A percentile compares a stretch with the other conserved stretches of the same genome.
These are phyloP conservation scores for Philypnodon macrostomus DNA, from an alignment of 2,797 vertebrate genomes.

Conservation along the genomic window DNA sequence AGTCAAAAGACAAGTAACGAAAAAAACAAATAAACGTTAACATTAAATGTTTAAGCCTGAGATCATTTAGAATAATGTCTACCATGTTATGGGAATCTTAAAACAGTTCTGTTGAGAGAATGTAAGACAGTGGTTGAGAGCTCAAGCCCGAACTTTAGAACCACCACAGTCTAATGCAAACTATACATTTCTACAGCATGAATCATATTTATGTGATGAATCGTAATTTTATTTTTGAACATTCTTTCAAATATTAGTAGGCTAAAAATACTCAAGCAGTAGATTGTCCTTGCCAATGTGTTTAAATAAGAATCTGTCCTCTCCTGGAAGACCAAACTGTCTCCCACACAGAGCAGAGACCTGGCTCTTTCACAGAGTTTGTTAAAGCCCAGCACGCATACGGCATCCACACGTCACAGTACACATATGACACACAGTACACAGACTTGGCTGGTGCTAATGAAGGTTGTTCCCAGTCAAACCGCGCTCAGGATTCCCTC, in stretches of 20 bases:
- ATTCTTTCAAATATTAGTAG: too few species aligned
- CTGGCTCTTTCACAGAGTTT: slow-evolving; percentile 27
- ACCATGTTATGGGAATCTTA: too few species aligned
- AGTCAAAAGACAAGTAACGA: too few species aligned
- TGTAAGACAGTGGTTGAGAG: too few species aligned
- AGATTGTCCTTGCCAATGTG: background rate
- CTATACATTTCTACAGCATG: too few species aligned
- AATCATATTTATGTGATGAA: background rate
- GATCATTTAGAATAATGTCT: too few species aligned
- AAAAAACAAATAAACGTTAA: too few species aligned
- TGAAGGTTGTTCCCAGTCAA: slow-evolving; percentile 65
- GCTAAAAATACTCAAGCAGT: background rate
- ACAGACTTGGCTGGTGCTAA: slow-evolving; percentile 35
- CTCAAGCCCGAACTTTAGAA: too few species aligned
- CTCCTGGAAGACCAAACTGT: slow-evolving; percentile 26
- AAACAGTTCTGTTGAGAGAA: too few species aligned
- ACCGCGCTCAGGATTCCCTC: slow-evolving; percentile 62
- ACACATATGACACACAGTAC: slow-evolving; percentile 8
- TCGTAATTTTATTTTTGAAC: background rate
- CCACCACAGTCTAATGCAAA: too few species aligned
- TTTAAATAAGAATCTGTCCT: slow-evolving; percentile 7
- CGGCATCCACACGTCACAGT: slow-evolving; percentile 10
- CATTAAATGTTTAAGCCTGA: too few species aligned
- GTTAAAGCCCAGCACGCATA: slow-evolving; percentile 19
- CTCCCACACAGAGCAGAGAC: slow-evolving; percentile 15